These are phyloP conservation scores for Noctua fimbriata DNA, from an alignment of 2,888 invertebrate species.

Conservation along the genomic window DNA sequence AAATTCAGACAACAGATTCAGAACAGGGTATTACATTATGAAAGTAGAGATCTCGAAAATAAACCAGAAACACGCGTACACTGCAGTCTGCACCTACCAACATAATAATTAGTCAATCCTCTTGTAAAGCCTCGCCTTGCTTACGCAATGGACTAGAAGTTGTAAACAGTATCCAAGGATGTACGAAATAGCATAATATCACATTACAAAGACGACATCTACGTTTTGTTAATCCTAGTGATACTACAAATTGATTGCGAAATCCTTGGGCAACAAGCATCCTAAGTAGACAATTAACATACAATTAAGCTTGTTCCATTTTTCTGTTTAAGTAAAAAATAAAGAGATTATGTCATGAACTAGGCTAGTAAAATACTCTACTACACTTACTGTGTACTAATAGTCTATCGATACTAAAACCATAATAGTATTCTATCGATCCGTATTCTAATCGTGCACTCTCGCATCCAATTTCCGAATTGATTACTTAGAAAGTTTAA, in stretches of 20 bases:
- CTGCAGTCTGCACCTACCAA: not conserved
- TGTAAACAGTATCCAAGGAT: slow-evolving; percentile 31
- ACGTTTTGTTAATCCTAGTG: slow-evolving; percentile 29
- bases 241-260: slow-evolving; percentile 16
- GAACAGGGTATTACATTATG: not conserved
- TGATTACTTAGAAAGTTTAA: slow-evolving; percentile 45
- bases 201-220: slow-evolving; percentile 38
- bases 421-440: not conserved
- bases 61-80: not conserved
- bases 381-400: slow-evolving; percentile 15
- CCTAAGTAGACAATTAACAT: not conserved
- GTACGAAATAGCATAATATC: slow-evolving; percentile 38
- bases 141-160: slow-evolving; percentile 38
- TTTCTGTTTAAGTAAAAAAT: not conserved
- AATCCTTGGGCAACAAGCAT: slow-evolving; percentile 12
- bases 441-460: slow-evolving; percentile 6
- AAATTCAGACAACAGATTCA: not conserved
- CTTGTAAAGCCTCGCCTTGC: slow-evolving; percentile 20
- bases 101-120: slow-evolving; percentile 38
- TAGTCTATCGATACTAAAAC: not conserved
- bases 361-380: not conserved
- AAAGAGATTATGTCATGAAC: slow-evolving; percentile 31
- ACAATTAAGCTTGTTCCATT: slow-evolving; percentile 1
- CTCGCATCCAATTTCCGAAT: slow-evolving; percentile 18
- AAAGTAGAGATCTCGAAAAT: not conserved